Base-by-base conservation (phyloP, 2,113 vertebrate genomes). In the Mormyrus lacerda region DNA sequence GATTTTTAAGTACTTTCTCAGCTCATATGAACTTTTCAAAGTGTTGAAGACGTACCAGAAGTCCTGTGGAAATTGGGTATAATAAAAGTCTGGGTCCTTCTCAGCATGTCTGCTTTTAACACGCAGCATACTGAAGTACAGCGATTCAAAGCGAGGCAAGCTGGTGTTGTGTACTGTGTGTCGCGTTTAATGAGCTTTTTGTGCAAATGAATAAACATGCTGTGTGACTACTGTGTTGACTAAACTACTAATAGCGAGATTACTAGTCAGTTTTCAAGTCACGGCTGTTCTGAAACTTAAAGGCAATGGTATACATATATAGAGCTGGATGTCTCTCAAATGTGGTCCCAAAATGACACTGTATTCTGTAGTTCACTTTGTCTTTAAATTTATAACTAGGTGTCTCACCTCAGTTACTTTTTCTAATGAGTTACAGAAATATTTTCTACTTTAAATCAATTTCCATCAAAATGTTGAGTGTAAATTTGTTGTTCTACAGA, bases 1-100 rank as follows among this genome's bases (percentile, higher is more conserved):
- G 82, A 61, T 91, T 91, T 92, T 87, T 86, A 87, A 88, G 87
- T 85, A 89, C 83, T 90, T 90, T 90, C 84, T 83, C 51, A 1
- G 89, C 89, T 89, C 76, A 73, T 90, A 58, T 87, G 55, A 90
- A 88, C 83, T 90, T 45, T 92, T 91, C 87, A 89, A 90, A 90
- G 91, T 89, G 83, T 89, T 79, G 73, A 35, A 79, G 35, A 35
- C 35, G 2, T 79, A 42, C 73, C 10, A 79, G 73, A 39, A 79
- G 10, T 19, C 31, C 7, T 19, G 73, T 79, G 73, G 73, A 79
- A 79, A 79, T 42, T 42, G 35, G 35, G 35, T 42, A 35, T 79
- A 79, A 79, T 79, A 42, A 39, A 79, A 79, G 13, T 17, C 73
- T 79, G 31, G 31, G 5, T 42, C 73, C 17, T 39, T 79, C 73